Conservation (phyloP, 1,140 invertebrate genomes). For the Batillaria attramentaria region DNA sequence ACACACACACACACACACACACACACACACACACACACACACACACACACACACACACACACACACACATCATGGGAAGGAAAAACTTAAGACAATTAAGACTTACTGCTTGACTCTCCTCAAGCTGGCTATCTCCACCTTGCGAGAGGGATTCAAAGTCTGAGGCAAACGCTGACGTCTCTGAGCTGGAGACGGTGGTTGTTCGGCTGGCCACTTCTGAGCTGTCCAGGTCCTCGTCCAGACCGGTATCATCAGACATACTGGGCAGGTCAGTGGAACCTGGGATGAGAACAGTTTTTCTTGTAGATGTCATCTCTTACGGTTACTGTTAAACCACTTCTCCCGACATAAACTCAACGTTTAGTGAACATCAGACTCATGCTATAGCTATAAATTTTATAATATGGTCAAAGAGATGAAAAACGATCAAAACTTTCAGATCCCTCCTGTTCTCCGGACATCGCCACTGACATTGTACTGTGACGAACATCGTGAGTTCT, state of each 20-base stretch:
- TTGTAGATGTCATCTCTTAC: too few relatives aligned
- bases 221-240: conserved; percentile 68
- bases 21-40: neutral
- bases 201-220: conserved; percentile 38
- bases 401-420: too few relatives aligned
- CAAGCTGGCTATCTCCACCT: neutral
- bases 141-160: conserved; percentile 41
- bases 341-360: too few relatives aligned
- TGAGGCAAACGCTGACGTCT: conserved; percentile 40
- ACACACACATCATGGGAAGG: neutral
- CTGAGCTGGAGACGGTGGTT: conserved; percentile 35
- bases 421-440: neutral
- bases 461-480: too few relatives aligned
- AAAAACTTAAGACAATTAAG: neutral
- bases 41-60: conserved; percentile 9
- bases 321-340: too few relatives aligned
- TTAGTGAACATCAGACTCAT: too few relatives aligned
- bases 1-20: neutral
- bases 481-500: too few relatives aligned
- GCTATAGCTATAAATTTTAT: too few relatives aligned
- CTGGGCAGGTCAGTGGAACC: conserved; percentile 54
- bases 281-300: too few relatives aligned
- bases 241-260: conserved; percentile 59
- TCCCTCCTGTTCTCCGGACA: too few relatives aligned
- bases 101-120: neutral